Evolutionary conservation across 2,797 vertebrate genomes (phyloP).

Genomic region (Xiphorhynchus erythropygius): DNA sequence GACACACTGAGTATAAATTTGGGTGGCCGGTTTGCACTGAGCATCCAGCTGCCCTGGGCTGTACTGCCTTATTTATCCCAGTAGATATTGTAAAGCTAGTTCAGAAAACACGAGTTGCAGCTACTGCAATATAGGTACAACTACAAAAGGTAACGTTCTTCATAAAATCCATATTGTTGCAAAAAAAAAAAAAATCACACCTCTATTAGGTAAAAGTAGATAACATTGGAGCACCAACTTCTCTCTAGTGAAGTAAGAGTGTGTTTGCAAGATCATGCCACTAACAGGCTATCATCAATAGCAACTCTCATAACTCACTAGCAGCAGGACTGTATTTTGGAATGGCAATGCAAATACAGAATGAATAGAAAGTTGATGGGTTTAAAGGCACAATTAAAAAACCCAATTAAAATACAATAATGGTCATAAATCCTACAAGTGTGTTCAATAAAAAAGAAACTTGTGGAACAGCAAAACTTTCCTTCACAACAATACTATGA

Average conservation of each 20-base stretch:
- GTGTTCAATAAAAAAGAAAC: not conserved
- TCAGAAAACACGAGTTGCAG: not conserved
- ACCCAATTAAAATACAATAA: not conserved
- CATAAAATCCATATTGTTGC: not conserved
- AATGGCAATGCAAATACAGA: not conserved
- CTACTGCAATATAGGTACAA: not conserved
- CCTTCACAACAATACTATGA: not conserved
- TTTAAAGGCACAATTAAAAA: not conserved
- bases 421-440: not conserved
- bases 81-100: not conserved
- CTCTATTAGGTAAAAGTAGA: not conserved
- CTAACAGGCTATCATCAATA: not conserved
- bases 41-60: not conserved
- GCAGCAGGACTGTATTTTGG: not conserved
- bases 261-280: not conserved
- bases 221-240: not conserved
- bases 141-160: not conserved
- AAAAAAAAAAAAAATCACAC: not conserved
- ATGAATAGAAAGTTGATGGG: not conserved
- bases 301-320: not conserved
- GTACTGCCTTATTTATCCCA: not conserved
- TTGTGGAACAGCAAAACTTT: not conserved
- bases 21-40: not conserved
- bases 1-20: not conserved
- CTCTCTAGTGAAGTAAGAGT: not conserved